phyloP scores from a whole-genome alignment of 2,113 vertebrate genomes.

The Felis chaus region DNA sequence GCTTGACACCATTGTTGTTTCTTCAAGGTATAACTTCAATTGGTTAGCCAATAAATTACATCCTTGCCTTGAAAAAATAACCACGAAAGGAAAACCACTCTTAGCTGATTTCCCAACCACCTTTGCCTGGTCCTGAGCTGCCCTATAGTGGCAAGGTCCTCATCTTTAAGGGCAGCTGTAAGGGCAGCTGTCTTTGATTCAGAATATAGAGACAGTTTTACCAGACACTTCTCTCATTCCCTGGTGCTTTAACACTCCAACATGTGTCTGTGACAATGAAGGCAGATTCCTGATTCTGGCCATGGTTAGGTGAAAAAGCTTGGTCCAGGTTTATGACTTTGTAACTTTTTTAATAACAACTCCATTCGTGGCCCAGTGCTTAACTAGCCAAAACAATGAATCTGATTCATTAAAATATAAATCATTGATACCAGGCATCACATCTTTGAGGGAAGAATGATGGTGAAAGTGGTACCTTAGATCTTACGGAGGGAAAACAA shows the following conservation, averaged over 20 bases:
- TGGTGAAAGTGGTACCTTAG: neutral
- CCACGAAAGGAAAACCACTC: neutral
- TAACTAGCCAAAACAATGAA: slow-evolving; percentile 14
- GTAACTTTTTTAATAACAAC: slow-evolving; percentile 38
- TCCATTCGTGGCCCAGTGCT: neutral
- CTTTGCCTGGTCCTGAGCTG: neutral
- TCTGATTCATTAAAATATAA: slow-evolving; percentile 29
- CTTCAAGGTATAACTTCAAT: neutral
- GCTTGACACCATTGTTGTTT: neutral
- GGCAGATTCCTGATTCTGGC: neutral
- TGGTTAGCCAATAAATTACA: neutral
- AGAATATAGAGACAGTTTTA: neutral
- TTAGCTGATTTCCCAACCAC: neutral
- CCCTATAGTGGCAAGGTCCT: neutral
- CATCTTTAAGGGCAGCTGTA: neutral
- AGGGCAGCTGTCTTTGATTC: neutral
- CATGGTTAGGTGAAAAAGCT: neutral
- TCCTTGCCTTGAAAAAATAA: slow-evolving; percentile 11
- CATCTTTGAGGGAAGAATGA: neutral
- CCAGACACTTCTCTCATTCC: neutral
- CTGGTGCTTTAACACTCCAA: neutral
- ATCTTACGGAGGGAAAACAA: neutral
- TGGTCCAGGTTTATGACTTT: neutral
- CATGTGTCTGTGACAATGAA: slow-evolving; percentile 52
- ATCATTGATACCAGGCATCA: neutral